Base-by-base conservation (phyloP, 2,888 invertebrate species). In the Endomychus coccineus region DNA sequence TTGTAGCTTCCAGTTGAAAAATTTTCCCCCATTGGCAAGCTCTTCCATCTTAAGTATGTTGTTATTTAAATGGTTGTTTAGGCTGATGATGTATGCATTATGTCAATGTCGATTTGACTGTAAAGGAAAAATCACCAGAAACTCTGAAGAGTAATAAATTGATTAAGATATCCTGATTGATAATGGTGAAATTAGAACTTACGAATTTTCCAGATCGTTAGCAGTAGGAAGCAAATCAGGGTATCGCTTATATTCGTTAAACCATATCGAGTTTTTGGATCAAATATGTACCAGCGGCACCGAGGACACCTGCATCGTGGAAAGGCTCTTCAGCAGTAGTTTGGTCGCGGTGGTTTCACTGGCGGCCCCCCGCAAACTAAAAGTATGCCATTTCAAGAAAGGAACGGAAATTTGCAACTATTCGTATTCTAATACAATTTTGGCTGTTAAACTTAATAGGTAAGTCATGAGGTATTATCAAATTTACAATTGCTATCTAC, bases 391-490 rank as follows among this genome's bases (percentile, higher is more conserved):
- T 71, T 96, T 94, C 70, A 92, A 91, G 66, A 94, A 91, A 66
- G 91, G 94, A 50, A 91, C 91, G 39, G 96, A 96, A 74, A 97
- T 97, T 62, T 96, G 95, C 70, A 92, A 94, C 70, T 95, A 95
- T 71, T 86, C 84, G 46, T 82, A 81, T 64, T 87, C 92, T 47
- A 95, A 96, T 68, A 91, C 94, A 41, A 95, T 97, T 61, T 74
- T 96, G 57, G 88, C 89, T 43, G 94, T 97, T 42, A 90, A 91
- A 70, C 77, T 97, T 44, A 97, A 97, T 70, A 80, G 97, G 68
- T 85, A 84, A 60, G 86, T 5, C 6, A 6, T 19, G 19, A 19
- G 5, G 5, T 19, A 19, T 19, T 7, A 19, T n/a, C n/a, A n/a
- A n/a, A n/a, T n/a, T n/a, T n/a, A n/a, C n/a, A n/a, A n/a, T n/a